Evolutionary conservation across 2,888 invertebrate genomes (phyloP), one percentile per base, ranked within the genome.

Genomic region (Creontiades dilutus): DNA sequence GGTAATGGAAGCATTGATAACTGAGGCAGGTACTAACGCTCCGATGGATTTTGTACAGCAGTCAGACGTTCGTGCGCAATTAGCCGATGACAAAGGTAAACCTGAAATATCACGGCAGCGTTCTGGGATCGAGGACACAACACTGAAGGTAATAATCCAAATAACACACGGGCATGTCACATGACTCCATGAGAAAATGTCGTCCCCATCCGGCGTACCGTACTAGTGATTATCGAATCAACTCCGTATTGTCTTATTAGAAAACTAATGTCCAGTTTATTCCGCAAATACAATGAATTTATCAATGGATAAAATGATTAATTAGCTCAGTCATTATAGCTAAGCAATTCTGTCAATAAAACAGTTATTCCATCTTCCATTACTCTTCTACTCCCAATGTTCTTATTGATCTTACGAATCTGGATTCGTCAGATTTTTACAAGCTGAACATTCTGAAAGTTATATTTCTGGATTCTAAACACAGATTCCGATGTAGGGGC

Each of bases 31-130:
- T 9, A 52, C 52, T 52, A 5, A 5, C 23, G 68, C 68, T 68
- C 68, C 57, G 57, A 7, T 57, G 16, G 57, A 11, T 57, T 1
- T 16, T 5, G 57, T n/a, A 16, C 57, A 68, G 68, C 52, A 52
- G 16, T 13, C 68, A 23, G 68, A 68, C 68, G 23, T 19, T 27
- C 19, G 68, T 68, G 9, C 23, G 23, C 68, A 23, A 68, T 68
- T 68, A 68, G 19, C 68, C 68, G 68, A 23, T 68, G 68, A 68
- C 68, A 68, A 68, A 68, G 68, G 19, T 23, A 68, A 68, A 23
- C 23, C 68, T 68, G 68, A 68, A 68, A 68, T 68, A 68, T 68
- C 68, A 68, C 68, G 14, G 52, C 68, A 68, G 68, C 68, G 23
- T 68, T 68, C 12, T 7, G 23, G 68, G 12, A 68, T 23, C 19